Evolutionary conservation across 2,888 invertebrate species (phyloP), one percentile per base, ranked within the genome.

Genomic region (Phania funesta): DNA sequence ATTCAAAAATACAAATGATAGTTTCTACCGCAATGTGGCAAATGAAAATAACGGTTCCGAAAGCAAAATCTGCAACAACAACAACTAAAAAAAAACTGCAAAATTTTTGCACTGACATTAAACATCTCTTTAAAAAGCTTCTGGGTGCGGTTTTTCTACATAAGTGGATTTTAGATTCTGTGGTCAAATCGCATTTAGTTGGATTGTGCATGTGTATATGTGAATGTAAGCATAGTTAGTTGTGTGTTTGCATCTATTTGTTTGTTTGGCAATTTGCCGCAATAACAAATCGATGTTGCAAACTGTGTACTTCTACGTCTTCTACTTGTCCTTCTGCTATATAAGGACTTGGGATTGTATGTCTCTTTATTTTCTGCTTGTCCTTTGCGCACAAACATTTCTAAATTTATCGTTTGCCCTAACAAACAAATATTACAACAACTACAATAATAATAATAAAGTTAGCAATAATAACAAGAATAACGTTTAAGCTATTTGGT

Each of bases 141-240:
- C 78, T 82, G 73, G 82, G 74, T 82, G 82, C 68, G 82, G 82
- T 82, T 82, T 82, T 77, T 68, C 74, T 44, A 67, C 58, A 67
- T 84, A 84, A 84, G 78, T 80, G 78, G 80, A 80, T 84, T 84
- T 80, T 50, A 73, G 68, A 79, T 76, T 54, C 58, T 83, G 80
- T 80, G 80, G 84, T 83, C 80, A 83, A 84, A 84, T 80, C 80
- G 74, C 80, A 84, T 83, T 84, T 80, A 73, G 60, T 60, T 64
- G 58, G 48, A 41, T 80, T 64, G 35, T 44, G 32, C 24, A 16
- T 35, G 32, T 20, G 1, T 48, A 29, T 48, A 16, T 62, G 24
- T 52, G 16, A 44, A 24, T 32, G 16, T 50, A 20, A 54, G 32
- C 60, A 9, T 38, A 26, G n/a, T 29, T 48, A 29, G n/a, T 62